Conservation (phyloP, 2,113 vertebrate genomes). For the Oryzias javanicus region DNA sequence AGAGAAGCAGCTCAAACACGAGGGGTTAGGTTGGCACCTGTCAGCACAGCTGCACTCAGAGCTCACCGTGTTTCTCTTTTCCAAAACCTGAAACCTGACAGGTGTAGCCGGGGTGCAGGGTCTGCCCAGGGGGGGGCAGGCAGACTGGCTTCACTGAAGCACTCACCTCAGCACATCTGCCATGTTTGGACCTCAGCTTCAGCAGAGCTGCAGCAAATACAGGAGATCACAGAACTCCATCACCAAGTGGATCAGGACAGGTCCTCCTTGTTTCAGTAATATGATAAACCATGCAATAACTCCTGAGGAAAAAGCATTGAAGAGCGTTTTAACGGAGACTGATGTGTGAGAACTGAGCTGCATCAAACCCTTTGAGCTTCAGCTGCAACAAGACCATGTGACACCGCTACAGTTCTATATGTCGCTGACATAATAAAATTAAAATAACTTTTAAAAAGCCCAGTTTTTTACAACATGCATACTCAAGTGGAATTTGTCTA, state of each 20-base stretch:
- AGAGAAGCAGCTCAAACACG: neutral
- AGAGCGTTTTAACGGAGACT: no score
- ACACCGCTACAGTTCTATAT: no score
- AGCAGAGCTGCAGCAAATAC: constrained; percentile 79
- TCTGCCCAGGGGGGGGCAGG: constrained; percentile 72
- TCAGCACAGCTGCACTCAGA: neutral
- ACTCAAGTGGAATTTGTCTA: no score
- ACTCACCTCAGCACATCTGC: constrained; percentile 80
- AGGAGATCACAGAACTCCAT: neutral
- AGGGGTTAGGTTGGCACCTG: neutral
- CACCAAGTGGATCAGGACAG: neutral
- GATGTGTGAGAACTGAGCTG: no score
- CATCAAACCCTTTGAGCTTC: no score
- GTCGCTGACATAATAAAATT: no score
- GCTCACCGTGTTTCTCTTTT: constrained; percentile 79
- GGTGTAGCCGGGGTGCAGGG: constrained; percentile 43
- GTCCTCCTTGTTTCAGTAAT: no score
- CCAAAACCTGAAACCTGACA: constrained; percentile 91
- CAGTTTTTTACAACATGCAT: no score
- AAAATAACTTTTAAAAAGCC: no score
- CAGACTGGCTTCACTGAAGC: constrained; percentile 80
- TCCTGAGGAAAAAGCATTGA: no score
- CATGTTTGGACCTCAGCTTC: constrained; percentile 74
- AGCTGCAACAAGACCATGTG: no score
- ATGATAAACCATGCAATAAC: no score